Conservation (phyloP, 2,113 vertebrate species). For the Asarcornis scutulata region DNA sequence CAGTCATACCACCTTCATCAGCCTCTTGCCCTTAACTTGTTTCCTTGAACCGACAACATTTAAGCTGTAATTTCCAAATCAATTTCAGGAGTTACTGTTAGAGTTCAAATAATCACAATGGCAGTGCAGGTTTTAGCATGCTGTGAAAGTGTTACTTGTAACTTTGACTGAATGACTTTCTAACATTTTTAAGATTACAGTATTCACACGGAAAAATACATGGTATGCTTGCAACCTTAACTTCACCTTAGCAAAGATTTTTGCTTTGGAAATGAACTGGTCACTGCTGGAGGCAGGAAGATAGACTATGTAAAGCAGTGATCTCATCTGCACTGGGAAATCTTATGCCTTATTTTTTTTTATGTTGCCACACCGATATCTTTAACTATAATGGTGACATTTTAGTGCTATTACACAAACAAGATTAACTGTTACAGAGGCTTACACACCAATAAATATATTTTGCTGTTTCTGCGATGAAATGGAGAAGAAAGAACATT, state of each 20-base stretch:
- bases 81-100: neutral
- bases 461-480: neutral
- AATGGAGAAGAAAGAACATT: neutral
- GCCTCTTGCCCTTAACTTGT: neutral
- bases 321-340: constrained; percentile 64
- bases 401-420: neutral
- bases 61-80: neutral
- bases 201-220: neutral
- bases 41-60: neutral
- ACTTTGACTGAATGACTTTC: neutral
- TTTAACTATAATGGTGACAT: neutral
- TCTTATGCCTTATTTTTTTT: neutral
- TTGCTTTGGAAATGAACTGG: neutral
- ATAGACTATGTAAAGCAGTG: neutral
- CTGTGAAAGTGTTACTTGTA: neutral
- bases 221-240: neutral
- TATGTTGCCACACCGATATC: neutral
- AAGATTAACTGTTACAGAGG: neutral
- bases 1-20: neutral
- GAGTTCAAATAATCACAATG: neutral
- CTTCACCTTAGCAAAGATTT: constrained; percentile 25
- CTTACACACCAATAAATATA: neutral
- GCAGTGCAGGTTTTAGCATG: neutral
- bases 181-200: neutral
- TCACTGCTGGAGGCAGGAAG: constrained; percentile 34